Conservation (phyloP, 1,140 invertebrate species). For the Hyles vespertilio region DNA sequence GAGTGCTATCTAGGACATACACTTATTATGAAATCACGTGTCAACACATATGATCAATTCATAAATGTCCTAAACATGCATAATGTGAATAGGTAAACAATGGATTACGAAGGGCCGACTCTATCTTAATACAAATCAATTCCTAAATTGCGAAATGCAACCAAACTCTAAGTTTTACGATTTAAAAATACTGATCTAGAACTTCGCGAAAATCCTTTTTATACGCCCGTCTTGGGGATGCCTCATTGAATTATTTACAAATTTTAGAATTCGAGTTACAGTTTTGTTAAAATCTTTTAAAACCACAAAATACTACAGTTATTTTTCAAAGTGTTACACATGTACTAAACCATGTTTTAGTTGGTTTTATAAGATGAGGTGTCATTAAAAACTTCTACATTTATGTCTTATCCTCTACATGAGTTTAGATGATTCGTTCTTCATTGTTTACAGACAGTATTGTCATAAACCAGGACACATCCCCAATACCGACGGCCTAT, state of each 20-base stretch:
- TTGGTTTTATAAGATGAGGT: too few species aligned
- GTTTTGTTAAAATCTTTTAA: too few species aligned
- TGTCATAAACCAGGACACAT: slow-evolving; percentile 8
- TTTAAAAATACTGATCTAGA: slow-evolving; percentile 30
- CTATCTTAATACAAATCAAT: slow-evolving; percentile 37
- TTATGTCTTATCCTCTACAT: background rate
- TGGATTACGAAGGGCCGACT: slow-evolving; percentile 48
- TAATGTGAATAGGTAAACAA: slow-evolving; percentile 40
- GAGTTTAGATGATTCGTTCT: background rate
- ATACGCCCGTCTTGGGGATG: slow-evolving; percentile 18
- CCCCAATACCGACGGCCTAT: slow-evolving; percentile 15
- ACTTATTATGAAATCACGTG: background rate
- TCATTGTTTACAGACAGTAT: background rate
- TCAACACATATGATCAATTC: background rate
- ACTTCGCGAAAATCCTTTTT: slow-evolving; percentile 26
- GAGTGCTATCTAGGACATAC: background rate
- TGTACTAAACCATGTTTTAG: too few species aligned
- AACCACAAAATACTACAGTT: too few species aligned
- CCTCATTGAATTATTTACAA: background rate
- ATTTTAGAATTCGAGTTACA: too few species aligned
- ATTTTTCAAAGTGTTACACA: too few species aligned
- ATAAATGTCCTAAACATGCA: background rate
- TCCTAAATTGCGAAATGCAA: slow-evolving; percentile 39
- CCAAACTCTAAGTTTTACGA: slow-evolving; percentile 33
- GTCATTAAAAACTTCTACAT: background rate